Percentiles rank a stretch among this genome's conserved stretches.
Evolutionary conservation across 2,888 invertebrate genomes (phyloP).

Genomic region (Sycophila texana): DNA sequence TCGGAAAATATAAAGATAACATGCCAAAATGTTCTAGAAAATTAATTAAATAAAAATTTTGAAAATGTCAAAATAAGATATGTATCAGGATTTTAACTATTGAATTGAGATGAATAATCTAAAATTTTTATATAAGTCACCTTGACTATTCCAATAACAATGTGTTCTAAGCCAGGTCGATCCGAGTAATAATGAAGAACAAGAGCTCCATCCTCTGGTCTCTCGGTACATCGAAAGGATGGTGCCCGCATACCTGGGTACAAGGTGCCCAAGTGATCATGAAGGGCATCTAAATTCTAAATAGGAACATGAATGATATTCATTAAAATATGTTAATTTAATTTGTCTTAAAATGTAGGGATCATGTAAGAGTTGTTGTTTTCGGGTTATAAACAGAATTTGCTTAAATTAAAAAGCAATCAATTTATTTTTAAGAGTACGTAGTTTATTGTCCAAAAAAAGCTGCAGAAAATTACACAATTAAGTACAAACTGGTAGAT

Average conservation of each 20-base stretch:
- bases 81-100: no score
- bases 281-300: slow-evolving; percentile 95
- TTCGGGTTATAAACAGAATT: no score
- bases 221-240: slow-evolving; percentile 95
- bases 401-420: no score
- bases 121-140: slow-evolving; percentile 75
- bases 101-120: no score
- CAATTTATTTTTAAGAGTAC: no score
- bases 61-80: no score
- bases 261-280: slow-evolving; percentile 94
- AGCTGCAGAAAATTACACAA: no score
- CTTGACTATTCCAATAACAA: slow-evolving; percentile 98
- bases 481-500: no score
- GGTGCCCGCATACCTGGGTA: slow-evolving; percentile 97
- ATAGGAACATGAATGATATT: background rate
- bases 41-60: background rate
- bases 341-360: no score
- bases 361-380: no score
- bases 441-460: no score
- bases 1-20: slow-evolving; percentile 21
- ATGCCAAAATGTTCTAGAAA: background rate
- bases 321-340: no score
- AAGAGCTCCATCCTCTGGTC: slow-evolving; percentile 91
- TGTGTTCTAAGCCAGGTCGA: slow-evolving; percentile 93
- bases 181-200: slow-evolving; percentile 97